Evolutionary conservation across 2,888 invertebrate species (phyloP).

Genomic region (Conomelus anceps): DNA sequence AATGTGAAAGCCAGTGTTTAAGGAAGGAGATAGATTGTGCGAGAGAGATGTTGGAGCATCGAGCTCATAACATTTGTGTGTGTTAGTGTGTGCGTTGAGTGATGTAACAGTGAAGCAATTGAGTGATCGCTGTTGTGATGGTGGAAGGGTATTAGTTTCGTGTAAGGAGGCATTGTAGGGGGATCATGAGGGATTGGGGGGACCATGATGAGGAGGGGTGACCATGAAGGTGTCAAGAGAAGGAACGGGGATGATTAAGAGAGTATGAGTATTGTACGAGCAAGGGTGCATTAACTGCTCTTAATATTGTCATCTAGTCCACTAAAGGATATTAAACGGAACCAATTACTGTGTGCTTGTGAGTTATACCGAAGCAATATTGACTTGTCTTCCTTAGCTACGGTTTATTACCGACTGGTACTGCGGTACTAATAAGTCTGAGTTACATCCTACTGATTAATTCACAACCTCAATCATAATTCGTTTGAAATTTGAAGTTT

Average conservation of each 20-base stretch:
- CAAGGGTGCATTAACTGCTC: not conserved
- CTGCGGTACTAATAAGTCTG: not conserved
- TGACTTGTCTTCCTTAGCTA: not conserved
- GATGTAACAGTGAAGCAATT: not conserved
- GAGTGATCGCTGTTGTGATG: not conserved
- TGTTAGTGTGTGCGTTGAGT: not conserved
- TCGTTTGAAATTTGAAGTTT: not conserved
- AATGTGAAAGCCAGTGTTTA: no score
- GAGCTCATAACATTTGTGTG: not conserved
- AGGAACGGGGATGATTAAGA: not conserved
- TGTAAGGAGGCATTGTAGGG: not conserved
- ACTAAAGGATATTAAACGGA: not conserved
- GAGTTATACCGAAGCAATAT: not conserved
- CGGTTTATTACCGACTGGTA: not conserved
- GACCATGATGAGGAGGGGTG: not conserved
- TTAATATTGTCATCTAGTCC: not conserved
- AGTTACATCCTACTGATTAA: not conserved
- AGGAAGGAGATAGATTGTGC: not conserved
- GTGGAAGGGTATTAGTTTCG: not conserved
- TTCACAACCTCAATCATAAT: not conserved
- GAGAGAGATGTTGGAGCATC: not conserved
- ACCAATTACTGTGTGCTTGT: not conserved
- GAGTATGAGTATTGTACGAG: not conserved
- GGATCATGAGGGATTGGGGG: not conserved
- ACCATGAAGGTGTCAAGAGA: not conserved